These are phyloP conservation scores for Psix sp. DNA, from an alignment of 1,140 invertebrate species.

Conservation along the genomic window DNA sequence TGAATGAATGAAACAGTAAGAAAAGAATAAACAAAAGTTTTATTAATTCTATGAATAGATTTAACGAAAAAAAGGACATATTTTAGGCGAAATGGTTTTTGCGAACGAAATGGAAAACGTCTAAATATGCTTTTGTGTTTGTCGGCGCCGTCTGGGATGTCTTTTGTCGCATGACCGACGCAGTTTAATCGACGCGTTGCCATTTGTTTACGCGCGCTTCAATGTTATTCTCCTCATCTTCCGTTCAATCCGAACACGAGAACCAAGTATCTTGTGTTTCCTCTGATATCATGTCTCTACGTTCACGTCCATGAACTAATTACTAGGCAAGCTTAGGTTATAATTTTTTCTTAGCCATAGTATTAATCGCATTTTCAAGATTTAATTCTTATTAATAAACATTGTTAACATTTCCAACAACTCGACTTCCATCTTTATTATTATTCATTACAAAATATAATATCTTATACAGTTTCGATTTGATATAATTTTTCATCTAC, in stretches of 20 bases:
- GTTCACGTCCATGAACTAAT: conserved; percentile 43
- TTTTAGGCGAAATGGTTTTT: conserved; percentile 14
- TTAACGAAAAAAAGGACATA: conserved; percentile 7
- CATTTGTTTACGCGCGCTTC: conserved; percentile 44
- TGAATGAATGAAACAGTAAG: no score
- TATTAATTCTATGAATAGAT: no score
- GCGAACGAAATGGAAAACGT: conserved; percentile 11
- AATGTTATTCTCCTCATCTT: conserved; percentile 38
- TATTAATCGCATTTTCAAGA: no score
- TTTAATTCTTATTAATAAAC: no score
- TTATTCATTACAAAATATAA: no score
- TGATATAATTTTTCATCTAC: no score
- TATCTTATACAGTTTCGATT: no score
- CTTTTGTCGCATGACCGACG: conserved; percentile 39
- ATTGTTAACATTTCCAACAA: no score
- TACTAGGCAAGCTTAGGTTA: conserved; percentile 31
- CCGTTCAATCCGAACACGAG: conserved; percentile 37
- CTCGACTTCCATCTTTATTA: no score
- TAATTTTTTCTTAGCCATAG: conserved; percentile 28
- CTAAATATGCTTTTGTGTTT: conserved; percentile 33
- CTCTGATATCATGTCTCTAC: conserved; percentile 35
- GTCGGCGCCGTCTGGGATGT: conserved; percentile 41
- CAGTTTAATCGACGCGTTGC: conserved; percentile 41
- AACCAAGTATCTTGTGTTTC: conserved; percentile 32
- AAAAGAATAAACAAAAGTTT: no score